Percentiles rank a stretch among this genome's conserved stretches.
Evolutionary conservation across 2,888 invertebrate genomes (phyloP).

Genomic region (Xylocampa areola): DNA sequence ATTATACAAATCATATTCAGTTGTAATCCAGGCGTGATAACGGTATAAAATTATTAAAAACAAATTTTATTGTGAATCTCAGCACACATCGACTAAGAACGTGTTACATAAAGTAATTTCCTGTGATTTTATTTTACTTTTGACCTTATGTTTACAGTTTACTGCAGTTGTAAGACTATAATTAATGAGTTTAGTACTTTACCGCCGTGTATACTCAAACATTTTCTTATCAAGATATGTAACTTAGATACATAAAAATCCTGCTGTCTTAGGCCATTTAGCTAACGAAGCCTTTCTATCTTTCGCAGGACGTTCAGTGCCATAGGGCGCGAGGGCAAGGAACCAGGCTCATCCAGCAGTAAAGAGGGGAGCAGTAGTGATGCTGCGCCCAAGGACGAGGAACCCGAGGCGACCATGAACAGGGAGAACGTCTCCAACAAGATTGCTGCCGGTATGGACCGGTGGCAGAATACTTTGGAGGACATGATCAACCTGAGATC

Average conservation of each 20-base stretch:
- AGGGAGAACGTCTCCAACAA: conserved; percentile 84
- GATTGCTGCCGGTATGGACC: conserved; percentile 86
- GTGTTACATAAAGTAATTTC: too few species aligned
- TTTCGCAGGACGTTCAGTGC: conserved; percentile 77
- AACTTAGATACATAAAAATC: background rate
- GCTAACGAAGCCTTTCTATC: background rate
- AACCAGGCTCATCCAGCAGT: conserved; percentile 32
- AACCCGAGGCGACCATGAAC: conserved; percentile 76
- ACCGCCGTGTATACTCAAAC: background rate
- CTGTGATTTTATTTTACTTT: too few species aligned
- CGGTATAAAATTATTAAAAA: too few species aligned
- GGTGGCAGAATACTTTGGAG: conserved; percentile 86
- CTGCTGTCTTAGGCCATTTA: background rate
- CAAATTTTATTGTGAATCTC: too few species aligned
- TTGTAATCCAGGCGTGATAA: background rate
- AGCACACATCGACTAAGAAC: too few species aligned
- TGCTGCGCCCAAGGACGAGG: conserved; percentile 63
- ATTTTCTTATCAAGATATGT: background rate
- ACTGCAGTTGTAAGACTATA: too few species aligned
- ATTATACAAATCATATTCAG: background rate
- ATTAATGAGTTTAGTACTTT: background rate
- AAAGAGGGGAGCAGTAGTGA: conserved; percentile 64
- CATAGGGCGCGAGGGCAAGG: conserved; percentile 59
- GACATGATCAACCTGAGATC: conserved; percentile 86
- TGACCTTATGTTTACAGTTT: too few species aligned